phyloP scores from a whole-genome alignment of 92 coral and sea anemone genomes.

The Epizoanthus illoricatus region DNA sequence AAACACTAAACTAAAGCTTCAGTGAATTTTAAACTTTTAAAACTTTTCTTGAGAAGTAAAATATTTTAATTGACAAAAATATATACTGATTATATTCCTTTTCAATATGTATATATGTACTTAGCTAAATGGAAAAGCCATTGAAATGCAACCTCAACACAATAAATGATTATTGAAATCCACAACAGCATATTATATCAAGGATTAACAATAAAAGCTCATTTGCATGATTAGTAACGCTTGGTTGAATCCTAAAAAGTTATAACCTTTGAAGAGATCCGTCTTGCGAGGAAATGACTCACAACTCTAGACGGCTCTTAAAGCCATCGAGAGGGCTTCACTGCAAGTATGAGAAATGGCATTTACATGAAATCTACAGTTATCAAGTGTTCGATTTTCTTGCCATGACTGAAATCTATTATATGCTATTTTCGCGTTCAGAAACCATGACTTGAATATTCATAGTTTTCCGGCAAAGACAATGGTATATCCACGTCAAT shows the following conservation, averaged over 20 bases:
- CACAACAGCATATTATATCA: neutral
- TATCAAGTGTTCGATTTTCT: neutral
- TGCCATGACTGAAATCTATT: no score
- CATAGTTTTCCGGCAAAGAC: slow-evolving; percentile 21
- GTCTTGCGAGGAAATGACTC: no score
- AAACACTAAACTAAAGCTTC: no score
- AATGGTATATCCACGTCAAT: slow-evolving; percentile 31
- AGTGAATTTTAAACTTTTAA: no score
- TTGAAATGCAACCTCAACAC: slow-evolving; percentile 18
- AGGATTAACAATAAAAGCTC: neutral
- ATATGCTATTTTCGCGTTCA: neutral
- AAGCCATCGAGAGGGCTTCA: no score
- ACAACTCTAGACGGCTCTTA: no score
- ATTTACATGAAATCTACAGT: no score
- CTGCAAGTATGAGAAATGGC: no score
- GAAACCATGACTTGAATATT: slow-evolving; percentile 33
- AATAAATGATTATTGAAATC: slow-evolving; percentile 20
- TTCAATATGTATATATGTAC: neutral
- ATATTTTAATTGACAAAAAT: no score
- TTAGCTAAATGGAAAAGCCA: neutral
- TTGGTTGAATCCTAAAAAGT: neutral
- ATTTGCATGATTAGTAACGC: slow-evolving; percentile 30
- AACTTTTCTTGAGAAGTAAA: no score
- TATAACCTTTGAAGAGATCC: neutral
- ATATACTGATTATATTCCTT: no score